Conservation (phyloP, 2,888 invertebrate genomes). For the Gymnocheta viridis region DNA sequence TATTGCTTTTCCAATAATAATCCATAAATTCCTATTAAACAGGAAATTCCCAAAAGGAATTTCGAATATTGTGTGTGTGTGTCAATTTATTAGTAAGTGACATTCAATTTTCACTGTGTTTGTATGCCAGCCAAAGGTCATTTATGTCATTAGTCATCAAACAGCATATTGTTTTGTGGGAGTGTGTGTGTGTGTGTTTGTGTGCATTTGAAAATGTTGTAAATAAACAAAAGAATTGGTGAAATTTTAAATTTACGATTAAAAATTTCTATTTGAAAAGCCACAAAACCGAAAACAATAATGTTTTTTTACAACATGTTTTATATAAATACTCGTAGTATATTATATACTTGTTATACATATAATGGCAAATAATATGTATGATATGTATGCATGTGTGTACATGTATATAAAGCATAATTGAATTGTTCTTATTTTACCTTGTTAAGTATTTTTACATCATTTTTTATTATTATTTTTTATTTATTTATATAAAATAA, state of each 20-base stretch:
- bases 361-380: neutral
- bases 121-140: conserved; percentile 47
- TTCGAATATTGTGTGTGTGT: neutral
- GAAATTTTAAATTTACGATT: conserved; percentile 25
- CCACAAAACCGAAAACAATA: neutral
- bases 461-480: neutral
- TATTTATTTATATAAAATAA: conserved; percentile 25
- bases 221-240: conserved; percentile 1
- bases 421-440: conserved; percentile 47
- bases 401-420: conserved; percentile 14
- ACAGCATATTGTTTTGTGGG: neutral
- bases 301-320: neutral
- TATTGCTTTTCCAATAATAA: neutral
- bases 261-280: neutral
- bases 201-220: neutral
- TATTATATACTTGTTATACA: neutral
- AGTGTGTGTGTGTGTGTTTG: too few species aligned
- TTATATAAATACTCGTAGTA: neutral
- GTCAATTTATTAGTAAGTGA: neutral
- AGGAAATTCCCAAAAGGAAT: conserved; percentile 8
- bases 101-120: conserved; percentile 5
- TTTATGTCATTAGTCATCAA: conserved; percentile 5
- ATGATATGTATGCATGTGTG: too few species aligned
- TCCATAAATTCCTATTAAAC: neutral
- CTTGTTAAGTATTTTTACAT: conserved; percentile 44